phyloP scores from a whole-genome alignment of 2,797 vertebrate genomes.

The Halcyon badia region DNA sequence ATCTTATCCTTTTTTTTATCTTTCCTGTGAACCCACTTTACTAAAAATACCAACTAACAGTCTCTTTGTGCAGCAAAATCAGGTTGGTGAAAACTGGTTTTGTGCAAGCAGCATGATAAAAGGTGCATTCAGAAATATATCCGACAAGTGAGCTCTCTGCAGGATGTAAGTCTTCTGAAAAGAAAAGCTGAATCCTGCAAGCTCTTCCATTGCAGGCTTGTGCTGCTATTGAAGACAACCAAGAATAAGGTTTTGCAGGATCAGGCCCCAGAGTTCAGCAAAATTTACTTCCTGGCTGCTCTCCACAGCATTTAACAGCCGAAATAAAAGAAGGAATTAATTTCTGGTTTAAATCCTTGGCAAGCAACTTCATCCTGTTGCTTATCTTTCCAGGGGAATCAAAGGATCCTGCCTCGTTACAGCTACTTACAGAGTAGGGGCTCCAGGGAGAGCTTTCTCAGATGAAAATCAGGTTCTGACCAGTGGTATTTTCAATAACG shows the following conservation, averaged over 20 bases:
- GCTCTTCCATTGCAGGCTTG: neutral
- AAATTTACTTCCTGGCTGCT: slow-evolving; percentile 55
- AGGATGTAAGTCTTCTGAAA: slow-evolving; percentile 68
- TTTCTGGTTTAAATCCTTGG: slow-evolving; percentile 65
- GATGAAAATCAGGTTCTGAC: slow-evolving; percentile 39
- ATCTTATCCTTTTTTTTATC: neutral
- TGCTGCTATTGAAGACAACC: slow-evolving; percentile 40
- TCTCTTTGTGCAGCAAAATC: slow-evolving; percentile 47
- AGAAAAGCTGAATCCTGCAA: slow-evolving; percentile 54
- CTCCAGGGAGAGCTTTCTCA: slow-evolving; percentile 31
- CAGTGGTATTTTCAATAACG: slow-evolving; percentile 5
- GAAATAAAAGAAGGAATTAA: slow-evolving; percentile 58
- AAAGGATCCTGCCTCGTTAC: slow-evolving; percentile 20
- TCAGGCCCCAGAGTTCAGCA: slow-evolving; percentile 52
- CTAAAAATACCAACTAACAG: slow-evolving; percentile 37
- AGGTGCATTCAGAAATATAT: slow-evolving; percentile 65
- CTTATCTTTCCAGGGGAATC: slow-evolving; percentile 56
- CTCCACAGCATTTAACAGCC: neutral
- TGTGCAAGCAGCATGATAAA: slow-evolving; percentile 63
- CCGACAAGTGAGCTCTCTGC: slow-evolving; percentile 62
- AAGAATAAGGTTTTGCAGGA: slow-evolving; percentile 55
- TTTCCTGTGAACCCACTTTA: slow-evolving; percentile 38
- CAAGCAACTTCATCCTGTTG: slow-evolving; percentile 62
- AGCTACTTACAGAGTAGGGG: neutral
- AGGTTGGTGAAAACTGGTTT: slow-evolving; percentile 61